Percentiles rank a stretch among this genome's conserved stretches.
These are phyloP conservation scores for Trachelus stipa DNA, from an alignment of 2,888 invertebrate species.

Conservation along the genomic window DNA sequence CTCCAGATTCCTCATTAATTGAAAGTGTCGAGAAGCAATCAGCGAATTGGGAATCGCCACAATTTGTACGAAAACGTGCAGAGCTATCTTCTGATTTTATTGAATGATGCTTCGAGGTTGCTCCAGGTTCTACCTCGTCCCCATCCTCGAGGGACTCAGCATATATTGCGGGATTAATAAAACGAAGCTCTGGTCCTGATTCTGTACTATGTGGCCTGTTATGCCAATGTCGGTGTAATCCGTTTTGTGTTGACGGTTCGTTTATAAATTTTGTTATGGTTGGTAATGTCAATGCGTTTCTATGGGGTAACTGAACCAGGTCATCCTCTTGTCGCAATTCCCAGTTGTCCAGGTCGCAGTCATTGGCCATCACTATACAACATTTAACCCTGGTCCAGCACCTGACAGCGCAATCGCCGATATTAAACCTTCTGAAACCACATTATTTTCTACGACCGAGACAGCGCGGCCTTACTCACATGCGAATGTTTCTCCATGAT, in stretches of 20 bases:
- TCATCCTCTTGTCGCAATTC: slow-evolving; percentile 32
- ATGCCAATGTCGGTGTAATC: neutral
- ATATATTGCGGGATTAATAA: slow-evolving; percentile 74
- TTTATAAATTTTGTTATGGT: neutral
- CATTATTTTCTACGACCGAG: slow-evolving; percentile 7
- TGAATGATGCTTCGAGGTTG: slow-evolving; percentile 36
- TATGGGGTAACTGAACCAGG: slow-evolving; percentile 2
- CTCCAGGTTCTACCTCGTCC: slow-evolving; percentile 47
- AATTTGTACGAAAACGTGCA: slow-evolving; percentile 40
- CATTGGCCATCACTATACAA: slow-evolving; percentile 41
- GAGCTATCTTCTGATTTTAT: slow-evolving; percentile 29
- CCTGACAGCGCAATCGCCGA: slow-evolving; percentile 21
- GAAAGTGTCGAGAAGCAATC: slow-evolving; percentile 16
- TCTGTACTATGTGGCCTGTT: slow-evolving; percentile 6
- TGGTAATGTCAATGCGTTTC: neutral
- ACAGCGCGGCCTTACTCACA: slow-evolving; percentile 25
- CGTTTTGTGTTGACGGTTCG: slow-evolving; percentile 1
- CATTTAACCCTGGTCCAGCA: slow-evolving; percentile 36
- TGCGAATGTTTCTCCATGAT: slow-evolving; percentile 39
- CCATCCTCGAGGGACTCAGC: slow-evolving; percentile 69
- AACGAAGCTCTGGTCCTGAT: slow-evolving; percentile 56
- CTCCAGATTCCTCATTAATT: slow-evolving; percentile 14
- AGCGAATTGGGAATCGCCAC: slow-evolving; percentile 48
- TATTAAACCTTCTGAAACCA: slow-evolving; percentile 1
- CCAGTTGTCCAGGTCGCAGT: slow-evolving; percentile 45